These are phyloP conservation scores for Tiphia femorata DNA, from an alignment of 2,888 invertebrate species.

Conservation along the genomic window DNA sequence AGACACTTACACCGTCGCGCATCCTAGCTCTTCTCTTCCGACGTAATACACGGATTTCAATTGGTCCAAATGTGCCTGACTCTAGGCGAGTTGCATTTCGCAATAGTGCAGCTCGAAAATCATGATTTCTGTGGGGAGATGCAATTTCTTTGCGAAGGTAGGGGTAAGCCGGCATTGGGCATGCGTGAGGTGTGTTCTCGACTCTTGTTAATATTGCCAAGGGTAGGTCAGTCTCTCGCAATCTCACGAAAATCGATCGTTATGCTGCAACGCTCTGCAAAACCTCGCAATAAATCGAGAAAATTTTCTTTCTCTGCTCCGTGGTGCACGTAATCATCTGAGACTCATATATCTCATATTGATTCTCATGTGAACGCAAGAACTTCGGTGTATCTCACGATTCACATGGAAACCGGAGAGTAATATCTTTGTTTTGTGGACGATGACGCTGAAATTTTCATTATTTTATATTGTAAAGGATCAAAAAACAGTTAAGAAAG, in stretches of 20 bases:
- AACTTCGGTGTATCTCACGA: too few relatives aligned
- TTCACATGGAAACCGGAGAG: too few relatives aligned
- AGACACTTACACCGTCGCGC: conserved; percentile 16
- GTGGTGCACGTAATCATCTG: too few relatives aligned
- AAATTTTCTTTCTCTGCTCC: too few relatives aligned
- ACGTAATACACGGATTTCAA: conserved; percentile 1
- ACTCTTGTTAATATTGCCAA: neutral
- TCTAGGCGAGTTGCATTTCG: conserved; percentile 19
- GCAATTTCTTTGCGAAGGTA: conserved; percentile 17
- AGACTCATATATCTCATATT: too few relatives aligned
- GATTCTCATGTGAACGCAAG: too few relatives aligned
- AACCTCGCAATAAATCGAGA: too few relatives aligned
- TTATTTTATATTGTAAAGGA: too few relatives aligned
- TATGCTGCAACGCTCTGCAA: too few relatives aligned
- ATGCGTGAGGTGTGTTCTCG: conserved; percentile 14
- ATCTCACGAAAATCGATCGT: conserved; percentile 10
- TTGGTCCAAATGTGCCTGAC: neutral
- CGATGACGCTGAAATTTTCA: too few relatives aligned
- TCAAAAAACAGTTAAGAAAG: too few relatives aligned
- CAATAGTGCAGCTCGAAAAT: conserved; percentile 11
- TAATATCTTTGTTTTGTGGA: too few relatives aligned
- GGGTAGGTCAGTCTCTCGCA: conserved; percentile 7
- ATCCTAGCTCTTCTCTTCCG: conserved; percentile 1
- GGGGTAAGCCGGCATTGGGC: conserved; percentile 10
- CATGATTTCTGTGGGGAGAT: conserved; percentile 15